Conservation (phyloP, 2,888 invertebrate genomes). For the Allacma fusca region DNA sequence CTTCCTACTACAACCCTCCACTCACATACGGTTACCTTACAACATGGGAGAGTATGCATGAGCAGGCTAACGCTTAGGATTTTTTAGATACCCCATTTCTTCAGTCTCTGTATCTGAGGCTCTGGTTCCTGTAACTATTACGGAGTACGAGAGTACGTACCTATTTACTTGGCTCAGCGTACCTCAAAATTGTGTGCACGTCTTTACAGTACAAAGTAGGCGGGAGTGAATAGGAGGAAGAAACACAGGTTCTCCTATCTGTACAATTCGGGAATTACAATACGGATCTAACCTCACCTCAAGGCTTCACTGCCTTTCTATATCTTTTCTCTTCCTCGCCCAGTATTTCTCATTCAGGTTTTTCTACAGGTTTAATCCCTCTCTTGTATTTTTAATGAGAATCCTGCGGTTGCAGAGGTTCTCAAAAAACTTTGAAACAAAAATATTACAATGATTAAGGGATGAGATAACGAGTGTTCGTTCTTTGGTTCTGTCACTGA, state of each 20-base stretch:
- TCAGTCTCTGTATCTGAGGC: constrained; percentile 2
- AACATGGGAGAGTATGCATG: neutral
- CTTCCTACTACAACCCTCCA: neutral
- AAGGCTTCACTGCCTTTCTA: neutral
- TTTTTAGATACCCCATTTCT: neutral
- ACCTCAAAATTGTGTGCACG: neutral
- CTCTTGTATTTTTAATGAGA: constrained; percentile 40
- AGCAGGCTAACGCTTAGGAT: neutral
- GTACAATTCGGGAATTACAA: constrained; percentile 7
- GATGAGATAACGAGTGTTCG: neutral
- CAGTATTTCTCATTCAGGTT: neutral
- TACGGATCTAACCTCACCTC: neutral
- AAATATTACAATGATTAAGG: too few species aligned
- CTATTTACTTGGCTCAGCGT: too few species aligned
- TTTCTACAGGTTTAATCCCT: constrained; percentile 25
- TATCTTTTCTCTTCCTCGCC: constrained; percentile 10
- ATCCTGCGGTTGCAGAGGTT: neutral
- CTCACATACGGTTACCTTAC: neutral
- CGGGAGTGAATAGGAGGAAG: neutral
- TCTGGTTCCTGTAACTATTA: neutral
- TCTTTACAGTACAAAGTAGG: neutral
- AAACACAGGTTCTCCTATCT: neutral
- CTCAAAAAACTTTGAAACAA: neutral
- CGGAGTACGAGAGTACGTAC: too few species aligned
- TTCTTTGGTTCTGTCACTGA: constrained; percentile 16